Evolutionary conservation across 64 coral and sea anemone species (phyloP).

Genomic region (Montipora foliosa): DNA sequence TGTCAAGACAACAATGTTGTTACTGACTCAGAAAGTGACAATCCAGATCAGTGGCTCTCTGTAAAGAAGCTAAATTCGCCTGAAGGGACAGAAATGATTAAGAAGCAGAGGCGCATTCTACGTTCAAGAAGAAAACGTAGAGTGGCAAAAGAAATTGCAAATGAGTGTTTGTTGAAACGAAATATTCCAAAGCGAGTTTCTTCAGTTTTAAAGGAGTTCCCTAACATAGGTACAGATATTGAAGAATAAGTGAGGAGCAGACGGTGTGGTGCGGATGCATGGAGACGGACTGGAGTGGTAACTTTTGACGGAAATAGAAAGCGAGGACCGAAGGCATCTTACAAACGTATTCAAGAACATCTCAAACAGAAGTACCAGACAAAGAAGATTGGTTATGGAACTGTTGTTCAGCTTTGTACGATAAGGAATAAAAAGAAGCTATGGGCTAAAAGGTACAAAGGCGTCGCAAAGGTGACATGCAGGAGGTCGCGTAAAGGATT

Average conservation of each 20-base stretch:
- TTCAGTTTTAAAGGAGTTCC: too few species aligned
- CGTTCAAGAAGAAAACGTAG: slow-evolving; percentile 20
- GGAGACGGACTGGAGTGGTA: not conserved
- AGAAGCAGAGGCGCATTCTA: not conserved
- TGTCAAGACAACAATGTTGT: not conserved
- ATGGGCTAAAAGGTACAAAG: too few species aligned
- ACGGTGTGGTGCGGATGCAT: slow-evolving; percentile 59
- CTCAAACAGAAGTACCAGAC: too few species aligned
- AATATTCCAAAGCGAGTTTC: slow-evolving; percentile 60
- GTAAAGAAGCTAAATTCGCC: slow-evolving; percentile 31
- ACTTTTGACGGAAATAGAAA: too few species aligned
- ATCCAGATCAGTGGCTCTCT: not conserved
- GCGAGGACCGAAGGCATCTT: too few species aligned
- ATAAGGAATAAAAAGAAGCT: too few species aligned
- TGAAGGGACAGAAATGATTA: slow-evolving; percentile 42
- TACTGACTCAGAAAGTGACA: slow-evolving; percentile 71
- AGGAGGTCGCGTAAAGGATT: too few species aligned
- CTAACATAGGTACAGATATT: too few species aligned
- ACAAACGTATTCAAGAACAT: too few species aligned
- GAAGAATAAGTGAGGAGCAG: slow-evolving; percentile 17
- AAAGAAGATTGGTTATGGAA: too few species aligned
- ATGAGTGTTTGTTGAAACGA: slow-evolving; percentile 34
- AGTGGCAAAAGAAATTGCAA: slow-evolving; percentile 46
- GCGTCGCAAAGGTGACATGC: too few species aligned
- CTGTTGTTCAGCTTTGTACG: too few species aligned